Evolutionary conservation across 2,888 invertebrate species (phyloP), one percentile per base, ranked within the genome.

Genomic region (Muscina levida): DNA sequence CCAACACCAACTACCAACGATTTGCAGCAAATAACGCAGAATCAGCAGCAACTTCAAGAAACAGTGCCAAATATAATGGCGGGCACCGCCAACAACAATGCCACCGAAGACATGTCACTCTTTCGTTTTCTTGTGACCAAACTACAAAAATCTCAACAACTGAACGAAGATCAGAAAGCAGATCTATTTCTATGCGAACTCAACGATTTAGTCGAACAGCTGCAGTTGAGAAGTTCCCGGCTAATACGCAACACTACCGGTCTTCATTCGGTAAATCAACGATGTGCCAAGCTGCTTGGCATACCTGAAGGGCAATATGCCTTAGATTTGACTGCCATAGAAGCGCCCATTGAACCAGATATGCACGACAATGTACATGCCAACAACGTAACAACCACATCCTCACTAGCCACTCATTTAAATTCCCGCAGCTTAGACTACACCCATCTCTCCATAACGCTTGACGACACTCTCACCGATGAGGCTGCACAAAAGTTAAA

Each of bases 251-350:
- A 90, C 68, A 90, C 90, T 2, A 88, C 90, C 0, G 90, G 89
- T 0, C 73, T 88, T 56, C 90, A 90, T 72, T 89, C 89, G 74
- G 88, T 90, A 1, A 88, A 87, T 73, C 85, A 87, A 0, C 86
- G 87, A 1, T 86, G 86, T 10, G 85, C 90, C 0, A 88, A 88
- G 2, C 85, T 90, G 0, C 70, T 90, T 2, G 89, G 89, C n/a
- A 89, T 90, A 66, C 90, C 90, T 6, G 90, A 90, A 82, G 90
- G 90, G 17, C 90, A 90, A 67, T 90, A 90, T 80, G 88, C 89
- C 0, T 82, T 90, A 44, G 89, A 90, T 77, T 84, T 90, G 81
- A 86, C 86, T 1, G 88, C 89, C 0, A 89, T 90, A 74, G 89
- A 88, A 67, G 86, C 87, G 6, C 85, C 86, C 1, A 85, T 87